Evolutionary conservation across 2,888 invertebrate genomes (phyloP).

Genomic region (Drosophila borborema): DNA sequence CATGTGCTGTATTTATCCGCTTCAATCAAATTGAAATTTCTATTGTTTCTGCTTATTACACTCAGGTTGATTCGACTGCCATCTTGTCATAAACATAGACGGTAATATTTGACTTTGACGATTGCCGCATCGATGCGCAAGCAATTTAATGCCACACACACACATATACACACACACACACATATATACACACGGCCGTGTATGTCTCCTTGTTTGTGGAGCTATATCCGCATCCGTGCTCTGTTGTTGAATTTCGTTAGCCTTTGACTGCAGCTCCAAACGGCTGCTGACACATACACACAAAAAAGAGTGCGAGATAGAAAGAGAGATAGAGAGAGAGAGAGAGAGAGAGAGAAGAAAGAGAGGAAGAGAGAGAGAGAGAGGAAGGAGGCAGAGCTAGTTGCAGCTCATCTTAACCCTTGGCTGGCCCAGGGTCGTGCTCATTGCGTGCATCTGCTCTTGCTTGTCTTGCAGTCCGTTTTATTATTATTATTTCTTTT

Average conservation of each 20-base stretch:
- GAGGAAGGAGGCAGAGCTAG: neutral
- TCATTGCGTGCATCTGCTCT: constrained; percentile 28
- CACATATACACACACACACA: constrained; percentile 25
- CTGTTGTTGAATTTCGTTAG: constrained; percentile 45
- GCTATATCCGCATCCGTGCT: constrained; percentile 46
- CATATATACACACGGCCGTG: neutral
- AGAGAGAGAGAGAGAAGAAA: neutral
- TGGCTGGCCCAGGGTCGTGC: constrained; percentile 41
- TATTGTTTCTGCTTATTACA: constrained; percentile 31
- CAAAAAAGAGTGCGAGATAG: constrained; percentile 12
- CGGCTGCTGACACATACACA: constrained; percentile 30
- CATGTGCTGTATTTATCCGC: constrained; percentile 1
- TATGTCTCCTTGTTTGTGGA: constrained; percentile 47
- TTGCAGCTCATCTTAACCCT: constrained; percentile 48
- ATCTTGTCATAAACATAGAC: constrained; percentile 49
- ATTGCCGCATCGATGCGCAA: constrained; percentile 48
- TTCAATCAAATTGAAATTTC: constrained; percentile 32
- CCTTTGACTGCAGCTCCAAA: constrained; percentile 46
- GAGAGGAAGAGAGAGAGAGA: neutral
- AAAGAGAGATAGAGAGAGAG: neutral
- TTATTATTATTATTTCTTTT: constrained; percentile 25
- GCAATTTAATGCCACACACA: constrained; percentile 51
- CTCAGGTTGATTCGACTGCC: constrained; percentile 33
- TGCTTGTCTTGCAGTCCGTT: constrained; percentile 10
- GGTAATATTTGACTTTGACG: constrained; percentile 44